These are phyloP conservation scores for Hyles euphorbiae DNA, from an alignment of 1,140 invertebrate genomes.

Conservation along the genomic window DNA sequence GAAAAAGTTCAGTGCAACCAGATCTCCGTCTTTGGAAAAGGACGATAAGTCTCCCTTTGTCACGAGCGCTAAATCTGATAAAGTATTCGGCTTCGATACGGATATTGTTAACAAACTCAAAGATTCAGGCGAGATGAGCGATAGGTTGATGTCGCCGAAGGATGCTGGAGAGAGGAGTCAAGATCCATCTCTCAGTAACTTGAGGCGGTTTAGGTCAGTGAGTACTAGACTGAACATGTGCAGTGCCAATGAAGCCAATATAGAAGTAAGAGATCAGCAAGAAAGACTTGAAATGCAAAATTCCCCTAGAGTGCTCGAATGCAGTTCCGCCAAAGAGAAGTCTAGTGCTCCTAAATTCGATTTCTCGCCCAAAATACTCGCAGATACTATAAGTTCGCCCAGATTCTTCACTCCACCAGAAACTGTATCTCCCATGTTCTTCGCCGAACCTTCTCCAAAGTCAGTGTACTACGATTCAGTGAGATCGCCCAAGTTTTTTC, in stretches of 20 bases:
- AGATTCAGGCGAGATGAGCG: slow-evolving; percentile 25
- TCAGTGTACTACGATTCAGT: slow-evolving; percentile 66
- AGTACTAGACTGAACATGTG: slow-evolving; percentile 66
- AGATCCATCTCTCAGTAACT: slow-evolving; percentile 52
- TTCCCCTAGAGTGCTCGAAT: slow-evolving; percentile 58
- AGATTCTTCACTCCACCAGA: slow-evolving; percentile 67
- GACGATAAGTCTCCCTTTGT: slow-evolving; percentile 69
- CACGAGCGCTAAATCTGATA: slow-evolving; percentile 43
- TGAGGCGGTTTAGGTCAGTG: slow-evolving; percentile 60
- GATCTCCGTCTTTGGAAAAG: slow-evolving; percentile 71
- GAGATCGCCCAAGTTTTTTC: slow-evolving; percentile 61
- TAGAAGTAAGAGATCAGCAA: slow-evolving; percentile 37
- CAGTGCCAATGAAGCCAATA: slow-evolving; percentile 45
- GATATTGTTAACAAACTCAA: slow-evolving; percentile 45
- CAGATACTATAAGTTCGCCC: slow-evolving; percentile 53
- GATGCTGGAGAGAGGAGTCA: slow-evolving; percentile 29
- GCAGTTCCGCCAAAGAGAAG: slow-evolving; percentile 64
- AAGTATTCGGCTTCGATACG: slow-evolving; percentile 57
- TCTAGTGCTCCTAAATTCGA: slow-evolving; percentile 60
- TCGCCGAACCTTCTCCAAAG: slow-evolving; percentile 61
- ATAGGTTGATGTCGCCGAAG: slow-evolving; percentile 35
- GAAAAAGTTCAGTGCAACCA: slow-evolving; percentile 65
- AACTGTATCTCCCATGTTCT: slow-evolving; percentile 65
- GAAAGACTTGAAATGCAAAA: slow-evolving; percentile 65
- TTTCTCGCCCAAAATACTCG: slow-evolving; percentile 62